Evolutionary conservation across 2,888 invertebrate species (phyloP), one percentile per base, ranked within the genome.

Genomic region (Caenorhabditis angaria): DNA sequence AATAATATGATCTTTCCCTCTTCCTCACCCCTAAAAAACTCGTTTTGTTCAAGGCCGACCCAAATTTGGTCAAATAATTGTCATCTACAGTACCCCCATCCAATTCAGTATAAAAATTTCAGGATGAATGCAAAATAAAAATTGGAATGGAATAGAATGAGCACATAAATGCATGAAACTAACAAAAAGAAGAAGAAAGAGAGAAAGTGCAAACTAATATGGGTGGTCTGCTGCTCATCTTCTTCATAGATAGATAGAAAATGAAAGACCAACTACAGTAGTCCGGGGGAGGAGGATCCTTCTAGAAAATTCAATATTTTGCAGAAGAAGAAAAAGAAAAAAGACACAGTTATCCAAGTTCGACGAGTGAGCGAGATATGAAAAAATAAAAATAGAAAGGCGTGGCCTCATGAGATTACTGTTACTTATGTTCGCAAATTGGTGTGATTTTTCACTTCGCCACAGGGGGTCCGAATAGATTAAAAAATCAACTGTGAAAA

Each of bases 11-110:
- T 41, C 41, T 41, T 18, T 41, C 10, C 41, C 41, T 41, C 41
- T 18, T 41, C 41, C 41, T 18, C 41, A 12, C 10, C 41, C 5
- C 41, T 41, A 18, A 41, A 41, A 41, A 41, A 41, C 41, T 41
- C 41, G 41, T 41, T 41, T 41, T 41, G 6, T 41, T 41, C 41
- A 41, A 41, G 41, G 41, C 41, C 41, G 41, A 12, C 41, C 41
- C 41, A 41, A 41, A 41, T 41, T 41, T 41, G 41, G 41, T 41
- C 41, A 41, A 41, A 41, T 41, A 41, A 41, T 41, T 41, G 41
- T 18, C 2, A 12, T 12, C 41, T 41, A 41, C 41, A 41, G 41
- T 41, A 41, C 10, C 41, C 41, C 41, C 18, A 5, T 32, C 32
- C 32, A 5, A 32, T 32, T 32, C 32, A 12, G 18, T 41, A 12